Conservation (phyloP, 2,888 invertebrate genomes). For the Metacarcinus magister region DNA sequence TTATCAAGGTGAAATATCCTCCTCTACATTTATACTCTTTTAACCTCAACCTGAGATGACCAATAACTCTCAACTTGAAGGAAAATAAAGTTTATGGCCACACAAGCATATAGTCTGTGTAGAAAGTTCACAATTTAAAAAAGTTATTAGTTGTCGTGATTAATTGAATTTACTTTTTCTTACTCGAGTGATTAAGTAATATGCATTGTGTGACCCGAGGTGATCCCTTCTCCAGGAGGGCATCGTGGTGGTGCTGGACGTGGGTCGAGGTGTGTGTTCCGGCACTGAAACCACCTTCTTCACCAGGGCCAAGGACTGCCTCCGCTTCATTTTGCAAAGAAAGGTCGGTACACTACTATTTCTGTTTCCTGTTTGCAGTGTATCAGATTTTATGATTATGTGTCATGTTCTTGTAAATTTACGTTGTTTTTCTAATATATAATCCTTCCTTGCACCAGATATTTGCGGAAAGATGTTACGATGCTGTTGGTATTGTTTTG, state of each 20-base stretch:
- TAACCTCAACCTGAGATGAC: too few species aligned
- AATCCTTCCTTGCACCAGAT: slow-evolving; percentile 85
- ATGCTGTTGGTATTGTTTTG: slow-evolving; percentile 88
- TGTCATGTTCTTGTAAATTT: not conserved
- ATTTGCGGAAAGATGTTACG: slow-evolving; percentile 88
- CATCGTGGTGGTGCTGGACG: slow-evolving; percentile 82
- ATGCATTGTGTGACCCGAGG: not conserved
- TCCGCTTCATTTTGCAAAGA: slow-evolving; percentile 80
- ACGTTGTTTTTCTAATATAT: not conserved
- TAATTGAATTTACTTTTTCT: too few species aligned
- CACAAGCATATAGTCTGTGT: too few species aligned
- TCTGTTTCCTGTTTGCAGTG: not conserved
- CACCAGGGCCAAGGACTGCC: slow-evolving; percentile 78
- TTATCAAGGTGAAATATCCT: too few species aligned
- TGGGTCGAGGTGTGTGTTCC: slow-evolving; percentile 74
- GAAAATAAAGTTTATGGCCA: too few species aligned
- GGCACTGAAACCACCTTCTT: slow-evolving; percentile 77
- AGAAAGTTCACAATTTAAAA: too few species aligned
- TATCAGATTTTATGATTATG: not conserved
- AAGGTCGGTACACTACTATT: slow-evolving; percentile 65
- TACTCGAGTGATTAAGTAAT: too few species aligned
- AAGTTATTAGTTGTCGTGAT: too few species aligned
- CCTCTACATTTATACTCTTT: too few species aligned
- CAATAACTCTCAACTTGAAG: too few species aligned
- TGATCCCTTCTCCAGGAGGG: slow-evolving; percentile 76